Evolutionary conservation across 1,140 invertebrate genomes (phyloP), one percentile per base, ranked within the genome.

Genomic region (Antheraea mylitta): DNA sequence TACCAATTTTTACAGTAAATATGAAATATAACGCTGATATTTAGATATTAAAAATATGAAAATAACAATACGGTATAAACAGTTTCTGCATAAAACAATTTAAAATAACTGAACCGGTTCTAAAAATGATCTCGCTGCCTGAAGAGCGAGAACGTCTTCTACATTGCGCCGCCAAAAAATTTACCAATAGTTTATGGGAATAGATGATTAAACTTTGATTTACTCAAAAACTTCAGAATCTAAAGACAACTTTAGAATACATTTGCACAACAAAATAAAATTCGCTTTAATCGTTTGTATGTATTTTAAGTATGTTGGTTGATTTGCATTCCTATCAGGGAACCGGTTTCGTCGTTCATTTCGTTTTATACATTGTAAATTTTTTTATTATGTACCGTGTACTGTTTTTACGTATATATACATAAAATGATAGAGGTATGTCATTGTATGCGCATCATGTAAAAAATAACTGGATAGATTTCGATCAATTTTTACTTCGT

Each of bases 91-190:
- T 61, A 22, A 61, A 19, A 36, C 19, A 64, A 67, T 72, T 72
- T 70, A 48, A 71, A 65, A 68, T 70, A 67, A 71, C 66, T 59
- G 66, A 78, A 83, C 85, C 80, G 76, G 83, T 87, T 79, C 69
- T 30, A 71, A 77, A 74, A 82, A 71, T 89, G 86, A 89, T 81
- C 82, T 87, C 83, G 87, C 78, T 80, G 80, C 78, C 78, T 80
- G 79, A 64, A 82, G 77, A 86, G 11, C 45, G 45, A 13, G 45
- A 53, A 53, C 16, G 0, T 53, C 16, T 53, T 2, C 11, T 11
- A 42, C 11, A 13, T 59, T n/a, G n/a, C n/a, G 16, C 59, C 7
- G 18, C 18, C 59, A 7, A 19, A 22, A 61, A 61, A 22, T 22
- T 61, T 2, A 61, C 59, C 7, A 19, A n/a, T 61, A 19, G 9